Percentiles rank a stretch among this genome's conserved stretches.
phyloP scores from a whole-genome alignment of 37 sponge, comb jelly and placozoan genomes.

The Aplysina aerophoba region DNA sequence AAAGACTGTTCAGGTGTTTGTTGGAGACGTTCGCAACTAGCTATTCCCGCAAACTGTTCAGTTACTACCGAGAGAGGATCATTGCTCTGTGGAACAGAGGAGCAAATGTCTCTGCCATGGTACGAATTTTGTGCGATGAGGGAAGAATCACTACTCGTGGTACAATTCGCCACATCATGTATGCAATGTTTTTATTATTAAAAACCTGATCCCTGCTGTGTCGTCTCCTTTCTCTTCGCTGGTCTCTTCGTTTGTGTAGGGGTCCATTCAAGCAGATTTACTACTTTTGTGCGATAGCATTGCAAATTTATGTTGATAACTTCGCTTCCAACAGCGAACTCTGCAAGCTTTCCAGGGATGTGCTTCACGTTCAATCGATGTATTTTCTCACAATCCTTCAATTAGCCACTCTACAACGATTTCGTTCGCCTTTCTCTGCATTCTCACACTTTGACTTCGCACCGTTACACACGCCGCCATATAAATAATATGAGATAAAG shows the following conservation, averaged over 20 bases:
- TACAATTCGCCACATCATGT: not conserved
- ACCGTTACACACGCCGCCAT: too few species aligned
- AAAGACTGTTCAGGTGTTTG: not conserved
- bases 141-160: not conserved
- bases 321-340: not conserved
- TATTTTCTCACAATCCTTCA: too few species aligned
- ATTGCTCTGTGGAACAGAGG: slow-evolving; percentile 1
- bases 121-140: not conserved
- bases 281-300: not conserved
- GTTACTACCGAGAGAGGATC: not conserved
- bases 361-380: not conserved
- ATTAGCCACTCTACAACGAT: not conserved
- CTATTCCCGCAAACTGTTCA: not conserved
- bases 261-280: not conserved
- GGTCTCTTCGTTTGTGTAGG: not conserved
- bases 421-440: too few species aligned
- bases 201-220: not conserved
- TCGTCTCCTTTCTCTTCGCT: not conserved
- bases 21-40: not conserved
- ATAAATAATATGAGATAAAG: too few species aligned
- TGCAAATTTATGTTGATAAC: not conserved
- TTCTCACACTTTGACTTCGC: too few species aligned
- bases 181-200: too few species aligned
- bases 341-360: not conserved
- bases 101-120: not conserved